Percentiles rank a stretch among this genome's conserved stretches.
phyloP scores from a whole-genome alignment of 2,797 vertebrate species.

The Diplodus puntazzo region DNA sequence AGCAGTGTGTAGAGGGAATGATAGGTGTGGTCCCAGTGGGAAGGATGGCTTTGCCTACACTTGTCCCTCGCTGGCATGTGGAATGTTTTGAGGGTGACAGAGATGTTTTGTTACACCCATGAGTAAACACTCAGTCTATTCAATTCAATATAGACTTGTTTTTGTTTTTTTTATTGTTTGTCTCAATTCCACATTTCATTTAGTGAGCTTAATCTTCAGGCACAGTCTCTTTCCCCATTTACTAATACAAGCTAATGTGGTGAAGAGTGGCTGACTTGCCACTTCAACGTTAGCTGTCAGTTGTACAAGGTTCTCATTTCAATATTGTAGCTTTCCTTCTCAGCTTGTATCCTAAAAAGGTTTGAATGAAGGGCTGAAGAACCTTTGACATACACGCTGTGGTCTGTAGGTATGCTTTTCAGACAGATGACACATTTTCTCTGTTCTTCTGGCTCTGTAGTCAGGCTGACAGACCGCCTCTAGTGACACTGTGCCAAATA shows the following conservation, averaged over 20 bases:
- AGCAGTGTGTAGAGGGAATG: constrained; percentile 25
- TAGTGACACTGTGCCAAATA: background rate
- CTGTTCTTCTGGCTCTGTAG: background rate
- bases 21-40: constrained; percentile 57
- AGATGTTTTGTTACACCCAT: constrained; percentile 15
- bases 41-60: constrained; percentile 58
- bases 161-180: background rate
- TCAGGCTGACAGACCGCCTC: background rate
- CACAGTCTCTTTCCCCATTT: background rate
- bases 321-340: background rate
- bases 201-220: background rate
- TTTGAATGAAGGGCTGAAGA: background rate
- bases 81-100: constrained; percentile 49
- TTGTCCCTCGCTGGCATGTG: constrained; percentile 50
- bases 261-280: background rate
- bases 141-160: background rate
- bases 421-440: background rate
- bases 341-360: background rate
- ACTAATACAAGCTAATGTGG: background rate
- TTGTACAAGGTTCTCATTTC: background rate
- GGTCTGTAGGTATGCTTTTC: background rate
- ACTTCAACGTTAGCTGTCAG: background rate
- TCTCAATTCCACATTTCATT: constrained; percentile 21
- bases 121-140: background rate
- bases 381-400: background rate